phyloP scores from a whole-genome alignment of 2,888 invertebrate genomes.

The Cheiracanthium punctorium region DNA sequence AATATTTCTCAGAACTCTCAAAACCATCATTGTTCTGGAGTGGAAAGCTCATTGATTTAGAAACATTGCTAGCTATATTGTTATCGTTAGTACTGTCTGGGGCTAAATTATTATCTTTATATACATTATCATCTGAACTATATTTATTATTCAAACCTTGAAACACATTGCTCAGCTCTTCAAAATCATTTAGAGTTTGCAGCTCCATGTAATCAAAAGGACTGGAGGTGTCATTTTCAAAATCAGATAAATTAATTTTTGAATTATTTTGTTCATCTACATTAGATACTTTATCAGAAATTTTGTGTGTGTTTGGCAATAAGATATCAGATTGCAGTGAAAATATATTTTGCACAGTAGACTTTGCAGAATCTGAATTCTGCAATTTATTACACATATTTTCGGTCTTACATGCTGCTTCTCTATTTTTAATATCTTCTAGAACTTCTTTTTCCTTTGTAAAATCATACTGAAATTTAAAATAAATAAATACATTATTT shows the following conservation, averaged over 20 bases:
- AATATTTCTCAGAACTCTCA: not conserved
- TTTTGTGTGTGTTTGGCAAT: constrained; percentile 36
- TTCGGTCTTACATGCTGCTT: constrained; percentile 72
- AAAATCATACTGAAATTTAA: constrained; percentile 71
- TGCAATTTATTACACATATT: constrained; percentile 6
- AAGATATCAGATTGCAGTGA: constrained; percentile 49
- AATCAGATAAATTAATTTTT: constrained; percentile 79
- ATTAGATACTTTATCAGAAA: constrained; percentile 7
- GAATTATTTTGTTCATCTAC: not conserved
- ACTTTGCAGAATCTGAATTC: not conserved
- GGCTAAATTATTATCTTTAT: not conserved
- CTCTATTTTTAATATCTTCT: constrained; percentile 78
- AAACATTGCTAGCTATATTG: not conserved
- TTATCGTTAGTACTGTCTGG: not conserved
- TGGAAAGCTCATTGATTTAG: constrained; percentile 44
- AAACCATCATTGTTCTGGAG: not conserved
- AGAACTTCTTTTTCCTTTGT: constrained; percentile 50
- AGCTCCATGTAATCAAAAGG: constrained; percentile 95
- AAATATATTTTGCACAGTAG: constrained; percentile 16
- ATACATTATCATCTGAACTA: not conserved
- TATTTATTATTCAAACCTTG: constrained; percentile 68
- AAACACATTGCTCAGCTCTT: constrained; percentile 88
- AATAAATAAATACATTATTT: constrained; percentile 1
- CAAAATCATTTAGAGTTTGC: constrained; percentile 94
- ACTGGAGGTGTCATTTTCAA: constrained; percentile 92